Evolutionary conservation across 2,888 invertebrate species (phyloP), one percentile per base, ranked within the genome.

Genomic region (Rhogogaster chlorosoma): DNA sequence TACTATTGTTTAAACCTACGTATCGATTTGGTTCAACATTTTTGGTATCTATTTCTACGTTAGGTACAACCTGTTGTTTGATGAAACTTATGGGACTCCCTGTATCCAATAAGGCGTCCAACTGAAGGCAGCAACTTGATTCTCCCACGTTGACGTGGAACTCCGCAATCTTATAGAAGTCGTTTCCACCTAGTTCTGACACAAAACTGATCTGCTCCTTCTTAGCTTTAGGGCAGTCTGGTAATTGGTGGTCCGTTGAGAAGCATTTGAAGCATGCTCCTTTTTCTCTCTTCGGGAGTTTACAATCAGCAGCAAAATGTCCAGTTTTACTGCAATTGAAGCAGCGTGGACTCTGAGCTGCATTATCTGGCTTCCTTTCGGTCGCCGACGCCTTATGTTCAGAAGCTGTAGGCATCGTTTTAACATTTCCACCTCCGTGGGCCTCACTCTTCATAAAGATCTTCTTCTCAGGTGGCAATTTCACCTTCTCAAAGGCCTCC

Each of bases 251-350:
- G 22, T 61, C 84, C 15, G 38, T 45, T 10, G 64, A 29, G 36
- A 86, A 86, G 67, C 87, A 87, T 64, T 53, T 45, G 71, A 53
- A 87, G 53, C 87, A 87, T 7, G 85, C 85, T 75, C 87, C 87
- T 45, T n/a, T 83, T 77, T 38, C 75, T 61, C 86, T 36, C 22
- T 64, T 87, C 9, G 87, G 84, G 82, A 84, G 82, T 7, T n/a
- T 10, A 49, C 87, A 87, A 12, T 85, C 45, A n/a, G 64, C 15
- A 4, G 84, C 84, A 18, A 38, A n/a, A 53, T 87, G 87, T 0
- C 87, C 87, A 26, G 22, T 32, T n/a, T 77, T 61, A 57, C 84
- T 84, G 26, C 87, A 87, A 64, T 87, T 87, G 45, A 70, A 87
- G 61, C 87, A 87, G 18, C 80, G 83, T 12, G 84, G 85, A 45